Percentiles rank a stretch among this genome's conserved stretches.
Evolutionary conservation across 2,888 invertebrate genomes (phyloP).

Genomic region (Dasypolia templi): DNA sequence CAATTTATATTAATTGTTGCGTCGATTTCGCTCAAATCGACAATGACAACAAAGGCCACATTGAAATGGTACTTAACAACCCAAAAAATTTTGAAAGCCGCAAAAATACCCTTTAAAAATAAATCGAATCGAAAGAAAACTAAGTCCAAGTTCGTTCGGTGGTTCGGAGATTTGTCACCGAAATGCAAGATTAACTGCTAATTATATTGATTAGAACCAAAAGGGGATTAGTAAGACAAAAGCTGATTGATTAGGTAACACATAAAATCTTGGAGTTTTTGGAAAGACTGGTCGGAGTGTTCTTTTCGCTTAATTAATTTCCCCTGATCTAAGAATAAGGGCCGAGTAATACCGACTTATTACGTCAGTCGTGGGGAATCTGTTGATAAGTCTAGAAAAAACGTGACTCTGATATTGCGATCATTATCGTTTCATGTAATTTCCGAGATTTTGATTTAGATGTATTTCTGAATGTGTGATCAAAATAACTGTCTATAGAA

Average conservation of each 20-base stretch:
- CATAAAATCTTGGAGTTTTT: constrained; percentile 41
- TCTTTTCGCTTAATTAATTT: constrained; percentile 59
- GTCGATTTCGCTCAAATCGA: neutral
- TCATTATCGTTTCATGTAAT: constrained; percentile 6
- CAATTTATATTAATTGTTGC: neutral
- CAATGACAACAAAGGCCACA: neutral
- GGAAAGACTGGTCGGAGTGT: constrained; percentile 3
- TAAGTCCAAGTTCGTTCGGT: neutral
- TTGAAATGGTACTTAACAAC: neutral
- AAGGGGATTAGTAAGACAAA: constrained; percentile 53
- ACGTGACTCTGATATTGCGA: neutral
- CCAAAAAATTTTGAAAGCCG: neutral
- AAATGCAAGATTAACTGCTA: constrained; percentile 47
- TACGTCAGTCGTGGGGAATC: constrained; percentile 28
- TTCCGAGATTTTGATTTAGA: neutral
- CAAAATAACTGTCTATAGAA: neutral
- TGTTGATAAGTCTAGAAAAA: constrained; percentile 17
- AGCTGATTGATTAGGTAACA: constrained; percentile 55
- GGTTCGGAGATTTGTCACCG: constrained; percentile 34
- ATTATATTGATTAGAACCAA: constrained; percentile 48
- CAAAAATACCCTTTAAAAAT: neutral
- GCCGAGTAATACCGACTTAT: constrained; percentile 21
- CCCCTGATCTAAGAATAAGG: constrained; percentile 34
- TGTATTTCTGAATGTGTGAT: neutral
- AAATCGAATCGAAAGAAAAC: neutral